These are phyloP conservation scores for Molossus molossus DNA, from an alignment of 2,797 vertebrate genomes.

Conservation along the genomic window DNA sequence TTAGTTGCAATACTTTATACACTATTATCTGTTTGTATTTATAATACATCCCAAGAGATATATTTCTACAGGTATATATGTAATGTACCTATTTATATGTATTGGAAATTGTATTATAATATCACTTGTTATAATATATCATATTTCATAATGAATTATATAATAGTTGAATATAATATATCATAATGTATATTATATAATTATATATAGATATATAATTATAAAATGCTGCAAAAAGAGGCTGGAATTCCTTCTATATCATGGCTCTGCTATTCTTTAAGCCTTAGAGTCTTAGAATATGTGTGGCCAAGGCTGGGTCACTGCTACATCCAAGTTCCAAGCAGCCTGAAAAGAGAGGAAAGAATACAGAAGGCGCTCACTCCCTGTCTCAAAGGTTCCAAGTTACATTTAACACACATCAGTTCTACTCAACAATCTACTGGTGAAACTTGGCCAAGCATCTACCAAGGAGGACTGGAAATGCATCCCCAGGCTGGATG, in stretches of 20 bases:
- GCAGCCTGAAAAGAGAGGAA: background rate
- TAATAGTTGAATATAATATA: background rate
- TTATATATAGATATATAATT: background rate
- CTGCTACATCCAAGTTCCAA: background rate
- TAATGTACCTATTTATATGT: background rate
- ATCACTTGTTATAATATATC: background rate
- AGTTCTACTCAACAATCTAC: background rate
- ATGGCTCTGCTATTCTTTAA: background rate
- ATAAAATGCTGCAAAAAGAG: background rate
- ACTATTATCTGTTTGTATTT: conserved; percentile 27
- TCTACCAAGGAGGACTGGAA: background rate
- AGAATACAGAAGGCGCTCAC: background rate
- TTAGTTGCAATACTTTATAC: background rate
- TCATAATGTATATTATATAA: background rate
- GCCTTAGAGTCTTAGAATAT: background rate
- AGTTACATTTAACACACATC: background rate
- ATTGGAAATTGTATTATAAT: background rate
- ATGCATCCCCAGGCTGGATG: background rate
- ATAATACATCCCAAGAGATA: background rate
- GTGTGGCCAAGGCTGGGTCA: background rate
- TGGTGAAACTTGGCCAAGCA: background rate
- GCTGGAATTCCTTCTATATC: background rate
- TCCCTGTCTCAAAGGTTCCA: background rate
- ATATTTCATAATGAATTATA: background rate
- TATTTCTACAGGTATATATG: background rate